These are phyloP conservation scores for Lepidochrysops patricia DNA, from an alignment of 2,888 invertebrate species.

Conservation along the genomic window DNA sequence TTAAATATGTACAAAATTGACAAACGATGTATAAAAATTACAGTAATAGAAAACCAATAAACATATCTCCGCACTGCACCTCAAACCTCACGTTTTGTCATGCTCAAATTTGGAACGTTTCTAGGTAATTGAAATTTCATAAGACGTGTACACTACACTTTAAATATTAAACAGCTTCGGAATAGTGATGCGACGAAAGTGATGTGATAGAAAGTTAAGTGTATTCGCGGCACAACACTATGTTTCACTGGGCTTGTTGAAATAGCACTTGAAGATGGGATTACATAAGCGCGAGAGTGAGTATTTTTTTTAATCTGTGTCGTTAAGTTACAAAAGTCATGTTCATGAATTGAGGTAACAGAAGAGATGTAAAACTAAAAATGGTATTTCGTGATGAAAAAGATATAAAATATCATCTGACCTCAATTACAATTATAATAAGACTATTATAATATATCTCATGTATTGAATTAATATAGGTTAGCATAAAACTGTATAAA, in stretches of 20 bases:
- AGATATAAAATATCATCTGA: too few relatives aligned
- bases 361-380: too few relatives aligned
- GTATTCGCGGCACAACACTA: conserved; percentile 23
- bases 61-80: background rate
- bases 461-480: background rate
- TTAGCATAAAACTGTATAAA: background rate
- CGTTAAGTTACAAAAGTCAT: too few relatives aligned
- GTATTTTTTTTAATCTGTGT: conserved; percentile 29
- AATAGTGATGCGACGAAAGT: conserved; percentile 39
- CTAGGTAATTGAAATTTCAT: conserved; percentile 15
- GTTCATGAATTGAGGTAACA: too few relatives aligned
- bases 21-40: too few relatives aligned
- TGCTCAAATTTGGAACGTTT: conserved; percentile 3
- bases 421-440: too few relatives aligned
- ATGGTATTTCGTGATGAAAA: too few relatives aligned
- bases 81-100: conserved; percentile 3
- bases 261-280: conserved; percentile 44
- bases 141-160: conserved; percentile 17
- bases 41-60: too few relatives aligned
- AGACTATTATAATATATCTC: too few relatives aligned
- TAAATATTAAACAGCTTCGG: conserved; percentile 16
- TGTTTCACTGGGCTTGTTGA: conserved; percentile 30
- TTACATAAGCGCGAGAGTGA: conserved; percentile 60
- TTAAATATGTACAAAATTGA: too few relatives aligned
- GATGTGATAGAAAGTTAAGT: conserved; percentile 36